phyloP scores from a whole-genome alignment of 2,888 invertebrate species.

The Electrophaes corylata region DNA sequence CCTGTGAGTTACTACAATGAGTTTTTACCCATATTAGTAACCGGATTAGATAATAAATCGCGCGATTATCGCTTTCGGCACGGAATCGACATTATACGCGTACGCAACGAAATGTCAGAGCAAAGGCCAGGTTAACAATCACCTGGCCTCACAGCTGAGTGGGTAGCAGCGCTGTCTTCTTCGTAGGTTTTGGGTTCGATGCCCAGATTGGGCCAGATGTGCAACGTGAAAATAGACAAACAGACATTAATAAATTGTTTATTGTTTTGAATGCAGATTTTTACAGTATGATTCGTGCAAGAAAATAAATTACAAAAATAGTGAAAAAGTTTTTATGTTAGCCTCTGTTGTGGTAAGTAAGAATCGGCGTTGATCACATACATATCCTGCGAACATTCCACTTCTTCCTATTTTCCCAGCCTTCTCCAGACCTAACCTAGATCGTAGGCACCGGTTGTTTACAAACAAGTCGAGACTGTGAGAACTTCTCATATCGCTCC shows the following conservation, averaged over 20 bases:
- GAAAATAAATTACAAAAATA: too few species aligned
- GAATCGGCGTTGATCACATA: not conserved
- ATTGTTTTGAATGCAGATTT: too few species aligned
- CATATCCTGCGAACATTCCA: not conserved
- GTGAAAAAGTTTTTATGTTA: too few species aligned
- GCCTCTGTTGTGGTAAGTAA: too few species aligned
- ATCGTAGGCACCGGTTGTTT: slow-evolving; percentile 9
- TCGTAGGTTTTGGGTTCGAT: too few species aligned
- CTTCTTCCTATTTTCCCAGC: not conserved
- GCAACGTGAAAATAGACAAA: too few species aligned
- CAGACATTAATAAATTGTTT: too few species aligned
- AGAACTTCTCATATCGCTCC: slow-evolving; percentile 25
- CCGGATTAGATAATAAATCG: slow-evolving; percentile 37
- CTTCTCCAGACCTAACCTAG: slow-evolving; percentile 2
- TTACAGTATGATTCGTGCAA: too few species aligned
- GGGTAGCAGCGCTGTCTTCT: too few species aligned
- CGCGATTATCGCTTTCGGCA: slow-evolving; percentile 49
- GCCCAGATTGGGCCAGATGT: too few species aligned
- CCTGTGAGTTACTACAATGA: slow-evolving; percentile 11
- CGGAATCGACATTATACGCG: slow-evolving; percentile 77
- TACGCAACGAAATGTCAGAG: slow-evolving; percentile 67
- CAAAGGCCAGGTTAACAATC: slow-evolving; percentile 59
- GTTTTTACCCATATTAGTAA: slow-evolving; percentile 38
- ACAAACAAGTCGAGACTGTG: slow-evolving; percentile 22
- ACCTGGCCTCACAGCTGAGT: slow-evolving; percentile 4